These are phyloP conservation scores for Cryptoprocta ferox DNA, from an alignment of 2,797 vertebrate genomes.

Conservation along the genomic window DNA sequence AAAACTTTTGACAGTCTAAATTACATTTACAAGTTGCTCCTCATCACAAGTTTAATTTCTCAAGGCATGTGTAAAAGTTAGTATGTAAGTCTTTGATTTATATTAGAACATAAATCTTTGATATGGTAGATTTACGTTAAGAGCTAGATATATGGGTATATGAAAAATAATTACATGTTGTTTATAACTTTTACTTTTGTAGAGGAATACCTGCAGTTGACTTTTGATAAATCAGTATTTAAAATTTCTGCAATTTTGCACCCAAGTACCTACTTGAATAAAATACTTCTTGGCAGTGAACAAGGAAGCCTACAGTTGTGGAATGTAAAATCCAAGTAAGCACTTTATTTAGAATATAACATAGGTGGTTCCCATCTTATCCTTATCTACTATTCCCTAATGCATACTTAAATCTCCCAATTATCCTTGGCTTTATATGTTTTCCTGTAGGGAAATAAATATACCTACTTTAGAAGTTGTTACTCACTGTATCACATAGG, in stretches of 20 bases:
- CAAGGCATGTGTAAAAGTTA: neutral
- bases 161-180: neutral
- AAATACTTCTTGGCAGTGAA: constrained; percentile 95
- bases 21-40: constrained; percentile 31
- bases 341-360: constrained; percentile 18
- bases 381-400: neutral
- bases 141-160: neutral
- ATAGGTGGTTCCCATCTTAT: neutral
- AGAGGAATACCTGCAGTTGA: constrained; percentile 94
- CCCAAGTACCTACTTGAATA: constrained; percentile 98
- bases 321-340: constrained; percentile 97
- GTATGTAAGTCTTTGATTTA: constrained; percentile 43
- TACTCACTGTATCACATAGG: neutral
- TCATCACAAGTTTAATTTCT: neutral
- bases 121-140: neutral
- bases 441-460: constrained; percentile 35
- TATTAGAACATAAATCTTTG: constrained; percentile 25
- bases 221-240: constrained; percentile 93
- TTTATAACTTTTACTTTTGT: constrained; percentile 73
- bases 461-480: neutral
- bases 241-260: constrained; percentile 94
- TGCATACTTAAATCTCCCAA: neutral
- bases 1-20: neutral
- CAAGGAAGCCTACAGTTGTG: constrained; percentile 96
- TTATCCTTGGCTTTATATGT: neutral